Evolutionary conservation across 1,140 invertebrate species (phyloP).

Genomic region (Laodelphax striatellus): DNA sequence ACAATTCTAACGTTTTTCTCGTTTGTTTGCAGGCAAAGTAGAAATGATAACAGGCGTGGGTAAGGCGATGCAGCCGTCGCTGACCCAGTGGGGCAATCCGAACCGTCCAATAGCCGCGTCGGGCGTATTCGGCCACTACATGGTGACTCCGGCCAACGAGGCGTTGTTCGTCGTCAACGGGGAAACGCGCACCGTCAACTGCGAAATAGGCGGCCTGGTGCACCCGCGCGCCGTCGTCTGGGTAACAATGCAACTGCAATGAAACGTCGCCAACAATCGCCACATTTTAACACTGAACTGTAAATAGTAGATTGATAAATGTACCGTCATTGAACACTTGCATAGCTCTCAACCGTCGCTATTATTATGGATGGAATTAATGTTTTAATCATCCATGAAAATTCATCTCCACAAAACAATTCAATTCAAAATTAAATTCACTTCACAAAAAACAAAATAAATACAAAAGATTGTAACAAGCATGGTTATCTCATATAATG

Average conservation of each 20-base stretch:
- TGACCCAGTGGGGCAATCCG: constrained; percentile 53
- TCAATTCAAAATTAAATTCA: too few relatives aligned
- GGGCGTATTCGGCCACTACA: constrained; percentile 57
- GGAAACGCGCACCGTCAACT: constrained; percentile 60
- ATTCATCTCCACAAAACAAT: too few relatives aligned
- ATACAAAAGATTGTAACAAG: too few relatives aligned
- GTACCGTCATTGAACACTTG: too few relatives aligned
- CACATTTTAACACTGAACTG: too few relatives aligned
- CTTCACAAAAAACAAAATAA: too few relatives aligned
- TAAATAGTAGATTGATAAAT: too few relatives aligned
- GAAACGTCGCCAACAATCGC: neutral
- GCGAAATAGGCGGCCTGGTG: constrained; percentile 56
- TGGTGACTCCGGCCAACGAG: constrained; percentile 60
- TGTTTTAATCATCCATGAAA: too few relatives aligned
- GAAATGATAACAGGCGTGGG: constrained; percentile 68
- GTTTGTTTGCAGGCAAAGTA: constrained; percentile 46
- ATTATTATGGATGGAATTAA: too few relatives aligned
- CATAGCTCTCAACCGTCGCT: too few relatives aligned
- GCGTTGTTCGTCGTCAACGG: constrained; percentile 65
- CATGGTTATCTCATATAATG: too few relatives aligned
- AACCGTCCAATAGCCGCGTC: constrained; percentile 57
- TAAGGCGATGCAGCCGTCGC: constrained; percentile 40
- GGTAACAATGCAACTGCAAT: constrained; percentile 38
- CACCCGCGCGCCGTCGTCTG: constrained; percentile 54
- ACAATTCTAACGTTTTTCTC: neutral